Evolutionary conservation across 2,797 vertebrate species (phyloP).

Genomic region (Chiroxiphia lanceolata): DNA sequence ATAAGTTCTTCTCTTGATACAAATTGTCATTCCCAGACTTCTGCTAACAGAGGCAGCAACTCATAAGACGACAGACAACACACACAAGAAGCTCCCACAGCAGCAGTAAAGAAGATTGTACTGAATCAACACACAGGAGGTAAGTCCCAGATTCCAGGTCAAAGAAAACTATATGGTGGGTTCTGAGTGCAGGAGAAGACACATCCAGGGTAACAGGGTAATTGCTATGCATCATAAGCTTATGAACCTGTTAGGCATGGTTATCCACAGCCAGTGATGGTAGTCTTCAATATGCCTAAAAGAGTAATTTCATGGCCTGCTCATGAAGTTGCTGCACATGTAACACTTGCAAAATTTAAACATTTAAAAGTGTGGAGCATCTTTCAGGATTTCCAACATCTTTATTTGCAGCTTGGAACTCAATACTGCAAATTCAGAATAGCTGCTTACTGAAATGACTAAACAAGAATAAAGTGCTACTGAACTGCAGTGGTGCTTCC

Average conservation of each 20-base stretch:
- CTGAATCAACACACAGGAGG: neutral
- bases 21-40: neutral
- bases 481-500: neutral
- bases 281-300: neutral
- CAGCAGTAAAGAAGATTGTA: neutral
- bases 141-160: neutral
- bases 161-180: neutral
- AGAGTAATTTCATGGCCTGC: neutral
- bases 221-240: fast-evolving
- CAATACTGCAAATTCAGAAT: neutral
- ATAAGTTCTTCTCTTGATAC: neutral
- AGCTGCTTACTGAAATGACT: neutral
- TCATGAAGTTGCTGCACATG: neutral
- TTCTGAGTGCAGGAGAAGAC: neutral
- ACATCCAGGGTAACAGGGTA: neutral
- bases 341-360: neutral
- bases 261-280: neutral
- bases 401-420: neutral
- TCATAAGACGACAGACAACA: neutral
- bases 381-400: neutral
- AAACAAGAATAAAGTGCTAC: neutral
- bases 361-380: fast-evolving
- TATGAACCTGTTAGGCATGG: neutral
- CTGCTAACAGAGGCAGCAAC: neutral
- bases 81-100: neutral